Conservation (phyloP, 2,113 vertebrate genomes). For the Brachirus orientalis region DNA sequence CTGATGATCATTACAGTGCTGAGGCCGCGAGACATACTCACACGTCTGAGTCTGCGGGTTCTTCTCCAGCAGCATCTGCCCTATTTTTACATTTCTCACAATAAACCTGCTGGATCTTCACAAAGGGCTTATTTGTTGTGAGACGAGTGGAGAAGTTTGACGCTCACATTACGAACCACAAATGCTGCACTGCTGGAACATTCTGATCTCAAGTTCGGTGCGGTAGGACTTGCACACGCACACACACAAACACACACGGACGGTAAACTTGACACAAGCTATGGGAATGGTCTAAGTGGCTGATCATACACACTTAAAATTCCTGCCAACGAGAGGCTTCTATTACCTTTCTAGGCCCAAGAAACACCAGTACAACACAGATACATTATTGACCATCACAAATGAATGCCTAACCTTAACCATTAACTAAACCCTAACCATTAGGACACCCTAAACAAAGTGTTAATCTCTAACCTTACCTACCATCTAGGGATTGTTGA, state of each 20-base stretch:
- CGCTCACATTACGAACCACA: slow-evolving; percentile 50
- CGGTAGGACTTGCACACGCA: slow-evolving; percentile 20
- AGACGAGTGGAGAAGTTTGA: slow-evolving; percentile 8
- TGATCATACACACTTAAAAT: slow-evolving; percentile 61
- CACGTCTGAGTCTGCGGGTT: background rate
- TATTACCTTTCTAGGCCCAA: slow-evolving; percentile 43
- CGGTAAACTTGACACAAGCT: slow-evolving; percentile 37
- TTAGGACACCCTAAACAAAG: no score
- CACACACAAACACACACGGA: slow-evolving; percentile 22
- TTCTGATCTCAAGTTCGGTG: slow-evolving; percentile 51
- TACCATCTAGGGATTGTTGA: no score
- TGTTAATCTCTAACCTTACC: no score
- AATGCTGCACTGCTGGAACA: slow-evolving; percentile 47
- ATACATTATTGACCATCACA: background rate
- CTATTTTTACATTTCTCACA: slow-evolving; percentile 13
- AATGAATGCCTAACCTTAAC: no score
- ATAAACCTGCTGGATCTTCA: slow-evolving; percentile 27
- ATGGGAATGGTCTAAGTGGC: slow-evolving; percentile 57
- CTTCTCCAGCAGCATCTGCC: background rate
- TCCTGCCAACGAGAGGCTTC: slow-evolving; percentile 42
- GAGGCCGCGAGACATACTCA: background rate
- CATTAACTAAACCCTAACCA: no score
- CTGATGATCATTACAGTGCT: slow-evolving; percentile 2
- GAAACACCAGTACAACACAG: no score
- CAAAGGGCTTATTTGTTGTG: slow-evolving; percentile 53